Conservation (phyloP, 1,140 invertebrate species). For the Hydropsyche tenuis region DNA sequence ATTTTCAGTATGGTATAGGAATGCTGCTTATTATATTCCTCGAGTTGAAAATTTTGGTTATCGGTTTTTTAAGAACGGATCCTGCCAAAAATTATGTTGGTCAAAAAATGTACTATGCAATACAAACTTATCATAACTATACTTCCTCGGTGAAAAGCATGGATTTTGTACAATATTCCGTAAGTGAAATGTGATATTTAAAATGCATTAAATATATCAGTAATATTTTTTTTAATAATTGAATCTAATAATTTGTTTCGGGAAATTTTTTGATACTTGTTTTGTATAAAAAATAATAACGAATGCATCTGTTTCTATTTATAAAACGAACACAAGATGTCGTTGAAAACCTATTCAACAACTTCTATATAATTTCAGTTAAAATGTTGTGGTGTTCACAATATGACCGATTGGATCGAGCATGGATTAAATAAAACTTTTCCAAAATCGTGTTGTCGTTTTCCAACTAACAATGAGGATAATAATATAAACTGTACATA, state of each 20-base stretch:
- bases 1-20: constrained; percentile 21
- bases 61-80: background rate
- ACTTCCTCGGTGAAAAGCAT: background rate
- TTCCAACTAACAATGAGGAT: background rate
- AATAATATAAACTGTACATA: background rate
- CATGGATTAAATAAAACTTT: background rate
- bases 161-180: background rate
- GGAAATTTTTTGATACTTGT: too few species aligned
- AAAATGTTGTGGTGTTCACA: constrained; percentile 36
- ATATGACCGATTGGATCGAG: constrained; percentile 28
- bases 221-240: too few species aligned
- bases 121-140: background rate
- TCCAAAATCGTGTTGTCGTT: constrained; percentile 41
- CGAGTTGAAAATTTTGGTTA: background rate
- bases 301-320: too few species aligned
- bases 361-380: constrained; percentile 37
- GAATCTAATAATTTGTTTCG: too few species aligned
- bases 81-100: background rate
- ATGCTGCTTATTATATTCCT: constrained; percentile 10
- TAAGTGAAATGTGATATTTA: too few species aligned
- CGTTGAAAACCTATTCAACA: background rate
- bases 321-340: too few species aligned
- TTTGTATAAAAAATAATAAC: too few species aligned
- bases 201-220: too few species aligned
- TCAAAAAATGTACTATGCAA: background rate